These are phyloP conservation scores for Malurus elegans DNA, from an alignment of 2,113 vertebrate genomes.

Conservation along the genomic window DNA sequence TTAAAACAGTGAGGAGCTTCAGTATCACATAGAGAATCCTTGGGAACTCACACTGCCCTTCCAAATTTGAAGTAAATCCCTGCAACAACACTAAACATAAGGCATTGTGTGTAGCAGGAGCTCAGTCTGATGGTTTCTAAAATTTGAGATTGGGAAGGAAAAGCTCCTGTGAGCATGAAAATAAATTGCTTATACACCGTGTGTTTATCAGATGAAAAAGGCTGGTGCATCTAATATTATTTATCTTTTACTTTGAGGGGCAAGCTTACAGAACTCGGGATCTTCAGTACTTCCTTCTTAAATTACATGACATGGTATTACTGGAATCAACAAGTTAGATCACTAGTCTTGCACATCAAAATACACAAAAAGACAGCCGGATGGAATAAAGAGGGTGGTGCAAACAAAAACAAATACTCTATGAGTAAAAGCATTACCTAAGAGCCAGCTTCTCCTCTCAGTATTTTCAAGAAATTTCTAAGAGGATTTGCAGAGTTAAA, in stretches of 20 bases:
- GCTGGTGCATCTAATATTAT: background rate
- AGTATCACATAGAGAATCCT: background rate
- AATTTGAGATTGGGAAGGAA: background rate
- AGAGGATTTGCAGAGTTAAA: constrained; percentile 45
- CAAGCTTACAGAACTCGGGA: background rate
- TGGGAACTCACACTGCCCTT: background rate
- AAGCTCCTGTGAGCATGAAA: background rate
- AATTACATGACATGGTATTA: background rate
- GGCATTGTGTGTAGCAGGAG: fast-evolving
- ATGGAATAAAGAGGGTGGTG: background rate
- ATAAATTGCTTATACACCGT: background rate
- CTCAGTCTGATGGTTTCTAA: background rate
- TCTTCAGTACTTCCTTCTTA: background rate
- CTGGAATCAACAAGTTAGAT: background rate
- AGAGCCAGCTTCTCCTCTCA: background rate
- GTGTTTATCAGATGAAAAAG: background rate
- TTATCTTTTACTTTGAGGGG: background rate
- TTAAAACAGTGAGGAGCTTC: background rate
- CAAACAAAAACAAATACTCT: background rate
- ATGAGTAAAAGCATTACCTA: background rate
- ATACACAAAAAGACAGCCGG: background rate
- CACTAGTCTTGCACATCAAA: background rate
- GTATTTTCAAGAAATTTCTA: constrained; percentile 17
- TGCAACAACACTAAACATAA: background rate
- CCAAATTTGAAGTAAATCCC: background rate